Base-by-base conservation (phyloP, 2,113 vertebrate species). In the Oreochromis tanganicae region DNA sequence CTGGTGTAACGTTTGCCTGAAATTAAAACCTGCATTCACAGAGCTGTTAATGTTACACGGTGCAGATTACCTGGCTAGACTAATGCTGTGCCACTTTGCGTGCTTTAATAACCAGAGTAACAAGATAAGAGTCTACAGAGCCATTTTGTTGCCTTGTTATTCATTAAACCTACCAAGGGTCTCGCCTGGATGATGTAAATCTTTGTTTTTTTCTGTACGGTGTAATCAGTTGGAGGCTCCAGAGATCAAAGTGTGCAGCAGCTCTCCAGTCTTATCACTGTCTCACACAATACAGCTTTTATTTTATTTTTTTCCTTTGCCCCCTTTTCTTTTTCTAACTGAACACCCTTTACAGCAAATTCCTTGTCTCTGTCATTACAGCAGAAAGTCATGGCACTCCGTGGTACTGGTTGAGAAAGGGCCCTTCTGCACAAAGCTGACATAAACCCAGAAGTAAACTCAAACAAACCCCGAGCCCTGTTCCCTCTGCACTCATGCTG, bases 181-280 rank as follows among this genome's bases (percentile, higher is more conserved):
- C 81, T 66, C 5, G 4, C 43, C n/a, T 75, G 73, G 19, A 24
- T 90, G 80, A 90, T 50, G 54, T 66, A 88, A 85, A 90, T 87
- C 61, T 82, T 84, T 71, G 83, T 68, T 46, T 90, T 91, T 36
- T 82, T 13, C 85, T 73, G 38, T 21, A 50, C 9, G 50, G 38
- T 52, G 34, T 5, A 55, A 87, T 59, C 84, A 56, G 57, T 57
- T 75, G 41, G 16, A 82, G 29, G 57, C 78, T 75, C 54, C 85
- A 91, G 88, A 90, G 90, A 92, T 88, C 84, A 89, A 85, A 91
- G 68, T 59, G 68, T 83, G 52, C 50, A 73, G 83, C 50, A 80
- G 43, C 24, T n/a, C 19, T 57, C 4, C 10, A 4, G 71, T 29
- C 59, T 63, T 43, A 46, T 83, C 80, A 54, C 86, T 54, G 21